Evolutionary conservation across 2,888 invertebrate species (phyloP).

Genomic region (Idaea dimidiata): DNA sequence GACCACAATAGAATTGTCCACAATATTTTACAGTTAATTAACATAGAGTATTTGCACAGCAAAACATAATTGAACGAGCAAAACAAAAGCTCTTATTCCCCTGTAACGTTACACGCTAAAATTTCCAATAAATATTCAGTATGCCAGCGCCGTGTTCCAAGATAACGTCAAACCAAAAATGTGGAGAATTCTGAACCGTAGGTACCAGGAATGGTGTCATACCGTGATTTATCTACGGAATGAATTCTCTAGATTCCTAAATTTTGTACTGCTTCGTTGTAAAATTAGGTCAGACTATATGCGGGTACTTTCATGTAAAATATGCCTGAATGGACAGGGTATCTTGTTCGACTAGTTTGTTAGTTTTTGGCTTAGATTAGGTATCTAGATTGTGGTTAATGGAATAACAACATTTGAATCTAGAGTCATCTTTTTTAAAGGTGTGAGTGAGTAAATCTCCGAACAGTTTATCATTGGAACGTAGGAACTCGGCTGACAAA

Average conservation of each 20-base stretch:
- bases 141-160: background rate
- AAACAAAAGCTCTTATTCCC: background rate
- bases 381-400: no score
- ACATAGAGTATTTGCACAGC: background rate
- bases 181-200: background rate
- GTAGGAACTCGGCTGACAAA: no score
- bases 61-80: background rate
- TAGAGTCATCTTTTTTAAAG: no score
- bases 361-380: no score
- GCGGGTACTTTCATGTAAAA: constrained; percentile 21
- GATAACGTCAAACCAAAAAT: background rate
- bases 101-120: background rate
- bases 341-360: no score
- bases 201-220: constrained; percentile 23
- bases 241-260: constrained; percentile 24
- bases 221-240: constrained; percentile 25
- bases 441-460: no score
- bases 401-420: no score
- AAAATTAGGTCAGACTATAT: constrained; percentile 22
- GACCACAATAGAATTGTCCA: constrained; percentile 20
- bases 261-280: constrained; percentile 21
- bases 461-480: no score
- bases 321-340: constrained; percentile 12
- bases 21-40: background rate
- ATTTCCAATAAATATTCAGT: background rate